A percentile compares a stretch with the other conserved stretches of the same genome.
Evolutionary conservation across 2,113 vertebrate species (phyloP).

Genomic region (Eulemur rufifrons): DNA sequence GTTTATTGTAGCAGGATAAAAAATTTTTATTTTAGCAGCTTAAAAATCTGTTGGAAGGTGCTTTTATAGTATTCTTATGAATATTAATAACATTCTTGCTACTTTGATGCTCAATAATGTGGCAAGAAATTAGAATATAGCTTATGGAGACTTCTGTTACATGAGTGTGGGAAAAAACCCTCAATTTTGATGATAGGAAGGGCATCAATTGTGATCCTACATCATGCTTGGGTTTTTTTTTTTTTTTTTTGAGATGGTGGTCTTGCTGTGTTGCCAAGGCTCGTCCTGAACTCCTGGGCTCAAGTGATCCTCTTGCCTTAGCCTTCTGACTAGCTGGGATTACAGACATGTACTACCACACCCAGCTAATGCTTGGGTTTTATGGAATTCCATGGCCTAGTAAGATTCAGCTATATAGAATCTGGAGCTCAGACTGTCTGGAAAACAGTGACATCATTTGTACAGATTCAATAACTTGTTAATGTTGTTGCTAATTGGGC

Average conservation of each 20-base stretch:
- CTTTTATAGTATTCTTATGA: not conserved
- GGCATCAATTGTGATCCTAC: not conserved
- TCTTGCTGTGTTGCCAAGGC: not conserved
- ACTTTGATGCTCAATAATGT: constrained; percentile 30
- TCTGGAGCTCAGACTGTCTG: constrained; percentile 36
- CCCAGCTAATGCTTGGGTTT: not conserved
- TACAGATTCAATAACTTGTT: constrained; percentile 54
- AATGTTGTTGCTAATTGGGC: constrained; percentile 43
- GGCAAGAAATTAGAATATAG: constrained; percentile 7
- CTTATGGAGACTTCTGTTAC: not conserved
- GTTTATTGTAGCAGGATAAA: constrained; percentile 34
- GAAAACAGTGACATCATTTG: constrained; percentile 60
- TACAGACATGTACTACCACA: not conserved
- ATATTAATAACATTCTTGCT: constrained; percentile 27
- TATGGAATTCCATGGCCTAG: constrained; percentile 17
- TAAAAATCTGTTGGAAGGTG: constrained; percentile 22
- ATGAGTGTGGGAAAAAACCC: not conserved
- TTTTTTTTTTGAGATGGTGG: not conserved
- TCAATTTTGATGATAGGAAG: constrained; percentile 41
- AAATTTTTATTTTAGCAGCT: not conserved
- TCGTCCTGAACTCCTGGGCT: not conserved
- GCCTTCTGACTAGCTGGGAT: not conserved
- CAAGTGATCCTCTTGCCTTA: not conserved
- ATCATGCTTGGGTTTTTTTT: not conserved
- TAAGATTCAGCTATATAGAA: constrained; percentile 35